Base-by-base conservation (phyloP, 2,797 vertebrate species). In the Nannoperca obscura region DNA sequence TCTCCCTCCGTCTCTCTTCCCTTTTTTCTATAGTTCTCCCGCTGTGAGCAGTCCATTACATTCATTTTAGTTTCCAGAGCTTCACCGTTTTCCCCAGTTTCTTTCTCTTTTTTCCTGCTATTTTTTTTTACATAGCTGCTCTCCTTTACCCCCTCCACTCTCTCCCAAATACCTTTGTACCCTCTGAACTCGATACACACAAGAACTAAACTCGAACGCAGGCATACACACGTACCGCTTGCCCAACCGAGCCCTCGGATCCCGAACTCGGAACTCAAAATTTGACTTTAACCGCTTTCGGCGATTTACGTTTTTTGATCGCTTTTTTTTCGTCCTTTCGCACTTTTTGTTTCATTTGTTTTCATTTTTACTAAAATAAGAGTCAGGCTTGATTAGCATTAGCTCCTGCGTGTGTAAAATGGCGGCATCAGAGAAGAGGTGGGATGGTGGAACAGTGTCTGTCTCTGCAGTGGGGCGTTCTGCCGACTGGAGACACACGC, bases 21-120 rank as follows among this genome's bases (percentile, higher is more conserved):
- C 58, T 76, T 62, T 71, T 78, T 82, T 12, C 73, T 70, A 82
- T 76, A 83, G 53, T 90, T 63, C 86, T 89, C 95, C 94, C 27
- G 92, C 93, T 89, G 88, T 84, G 94, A 92, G 75, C 88, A 78
- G 88, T 92, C 92, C 90, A 88, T 86, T 84, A 87, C 82, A 81
- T 90, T 93, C 85, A 92, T 95, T 95, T 94, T 88, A 89, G 89
- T 92, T 93, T 92, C 77, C 84, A 90, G 83, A 84, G 86, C 87
- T 81, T 91, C 84, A 67, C 75, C 70, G 66, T 88, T 91, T 80
- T 82, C 84, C 65, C 70, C 72, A 64, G 72, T 82, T 82, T 83
- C 63, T 82, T 67, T 72, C 38, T 30, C 7, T 24, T 47, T 74
- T 75, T 71, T 10, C 12, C n/a, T 47, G 19, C 24, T 7, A 19